Base-by-base conservation (phyloP, 1,140 invertebrate species). In the Trichoplusia ni region DNA sequence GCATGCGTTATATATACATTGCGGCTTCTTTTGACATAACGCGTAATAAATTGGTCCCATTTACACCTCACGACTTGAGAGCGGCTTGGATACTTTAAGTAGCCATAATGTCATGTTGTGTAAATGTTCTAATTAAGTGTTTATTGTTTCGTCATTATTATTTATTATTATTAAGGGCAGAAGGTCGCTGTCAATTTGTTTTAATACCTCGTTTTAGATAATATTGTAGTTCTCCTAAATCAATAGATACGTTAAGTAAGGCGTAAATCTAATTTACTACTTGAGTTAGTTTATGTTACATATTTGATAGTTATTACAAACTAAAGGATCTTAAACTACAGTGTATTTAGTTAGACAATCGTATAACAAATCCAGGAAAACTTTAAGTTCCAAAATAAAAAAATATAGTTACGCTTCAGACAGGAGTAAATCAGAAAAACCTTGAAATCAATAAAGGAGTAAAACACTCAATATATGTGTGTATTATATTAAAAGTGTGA, bases 31-130 rank as follows among this genome's bases (percentile, higher is more conserved):
- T 82, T 78, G 68, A 77, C 66, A 70, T 31, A 21, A 63, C 59
- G 65, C 67, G 69, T 75, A 70, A 85, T 82, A 82, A 85, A 85
- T 82, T 64, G 71, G 49, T 46, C 67, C 73, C 75, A 82, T 82
- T 82, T 82, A 78, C 73, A 60, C 18, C 73, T 81, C 81, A 85
- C 82, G 82, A 83, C 53, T 72, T 16, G 21, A 44, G n/a, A 5
- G 18, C 14, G 1, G 7, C 21, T 11, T 31, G 25, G 56, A 21
- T 46, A 37, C 53, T 19, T 40, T 29, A 56, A 59, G 56, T 59
- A 46, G 38, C 27, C 8, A 13, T 35, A 19, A 19, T 35, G 27
- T 23, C 16, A 16, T n/a, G 9, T 59, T 33, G 11, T 46, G 35
- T 59, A 59, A 44, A 31, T 29, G 27, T 1, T 7, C 6, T 59